Percentiles rank a stretch among this genome's conserved stretches.
phyloP scores from a whole-genome alignment of 2,797 vertebrate species.

The Ceryle rudis region DNA sequence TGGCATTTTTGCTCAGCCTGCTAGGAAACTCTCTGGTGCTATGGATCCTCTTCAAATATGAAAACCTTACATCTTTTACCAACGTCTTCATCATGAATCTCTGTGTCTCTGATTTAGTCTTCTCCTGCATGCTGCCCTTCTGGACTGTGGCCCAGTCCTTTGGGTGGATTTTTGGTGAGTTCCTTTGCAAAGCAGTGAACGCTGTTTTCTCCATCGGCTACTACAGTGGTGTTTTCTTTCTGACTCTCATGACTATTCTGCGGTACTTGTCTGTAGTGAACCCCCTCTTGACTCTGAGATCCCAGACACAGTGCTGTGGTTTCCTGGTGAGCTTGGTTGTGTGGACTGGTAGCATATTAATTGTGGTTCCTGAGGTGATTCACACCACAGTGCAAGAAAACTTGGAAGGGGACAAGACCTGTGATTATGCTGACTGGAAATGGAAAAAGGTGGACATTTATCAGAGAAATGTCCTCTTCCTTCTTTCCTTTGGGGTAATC shows the following conservation, averaged over 20 bases:
- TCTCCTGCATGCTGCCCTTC: constrained; percentile 88
- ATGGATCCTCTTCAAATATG: constrained; percentile 86
- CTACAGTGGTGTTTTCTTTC: constrained; percentile 89
- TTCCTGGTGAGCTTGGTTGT: constrained; percentile 70
- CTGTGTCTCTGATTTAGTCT: constrained; percentile 89
- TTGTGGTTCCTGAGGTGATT: constrained; percentile 80
- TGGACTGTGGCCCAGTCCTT: constrained; percentile 79
- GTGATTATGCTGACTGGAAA: constrained; percentile 46
- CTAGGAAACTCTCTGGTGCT: constrained; percentile 88
- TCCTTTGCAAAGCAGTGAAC: constrained; percentile 83
- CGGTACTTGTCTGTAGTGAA: constrained; percentile 87
- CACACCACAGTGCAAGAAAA: constrained; percentile 53
- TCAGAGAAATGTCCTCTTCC: constrained; percentile 86
- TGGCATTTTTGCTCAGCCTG: constrained; percentile 86
- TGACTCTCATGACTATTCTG: constrained; percentile 89
- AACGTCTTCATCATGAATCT: constrained; percentile 92
- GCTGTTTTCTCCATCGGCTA: constrained; percentile 88
- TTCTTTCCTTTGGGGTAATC: constrained; percentile 82
- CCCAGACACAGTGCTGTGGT: constrained; percentile 70
- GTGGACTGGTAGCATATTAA: constrained; percentile 83
- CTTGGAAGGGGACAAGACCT: not conserved
- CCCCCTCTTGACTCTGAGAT: constrained; percentile 83
- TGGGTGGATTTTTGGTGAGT: constrained; percentile 85
- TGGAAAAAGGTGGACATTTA: constrained; percentile 80
- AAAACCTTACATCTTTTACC: constrained; percentile 88